Percentiles rank a stretch among this genome's conserved stretches.
These are phyloP conservation scores for Fissipunctia ypsillon DNA, from an alignment of 2,888 invertebrate species.

Conservation along the genomic window DNA sequence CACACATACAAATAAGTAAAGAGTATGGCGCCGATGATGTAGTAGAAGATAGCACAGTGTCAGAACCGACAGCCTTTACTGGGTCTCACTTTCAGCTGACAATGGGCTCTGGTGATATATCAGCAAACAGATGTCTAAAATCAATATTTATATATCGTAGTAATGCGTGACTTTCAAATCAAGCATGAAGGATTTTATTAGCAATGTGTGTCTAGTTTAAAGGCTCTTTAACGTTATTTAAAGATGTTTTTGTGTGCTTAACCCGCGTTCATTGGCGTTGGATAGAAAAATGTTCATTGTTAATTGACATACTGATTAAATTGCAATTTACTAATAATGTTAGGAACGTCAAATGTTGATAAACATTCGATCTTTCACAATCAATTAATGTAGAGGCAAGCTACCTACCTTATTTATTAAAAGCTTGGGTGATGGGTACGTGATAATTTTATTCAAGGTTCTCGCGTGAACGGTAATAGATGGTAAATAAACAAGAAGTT, in stretches of 20 bases:
- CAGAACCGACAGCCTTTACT: slow-evolving; percentile 59
- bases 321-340: slow-evolving; percentile 12
- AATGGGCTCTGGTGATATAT: background rate
- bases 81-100: slow-evolving; percentile 6
- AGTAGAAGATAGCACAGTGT: slow-evolving; percentile 59
- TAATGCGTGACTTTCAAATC: slow-evolving; percentile 61
- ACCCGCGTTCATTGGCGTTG: slow-evolving; percentile 25
- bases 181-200: slow-evolving; percentile 61
- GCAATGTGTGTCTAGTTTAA: slow-evolving; percentile 30
- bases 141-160: slow-evolving; percentile 47
- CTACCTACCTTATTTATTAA: slow-evolving; percentile 65
- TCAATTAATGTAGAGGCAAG: slow-evolving; percentile 37
- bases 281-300: slow-evolving; percentile 2
- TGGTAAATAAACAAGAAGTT: slow-evolving; percentile 53
- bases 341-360: slow-evolving; percentile 29
- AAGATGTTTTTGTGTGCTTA: slow-evolving; percentile 22
- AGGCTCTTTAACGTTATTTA: slow-evolving; percentile 27
- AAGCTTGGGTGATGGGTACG: slow-evolving; percentile 66
- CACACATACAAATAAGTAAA: slow-evolving; percentile 66
- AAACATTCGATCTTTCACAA: slow-evolving; percentile 43
- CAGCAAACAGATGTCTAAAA: slow-evolving; percentile 53
- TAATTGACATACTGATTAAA: slow-evolving; percentile 34
- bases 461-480: slow-evolving; percentile 60
- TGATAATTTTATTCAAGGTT: slow-evolving; percentile 76
- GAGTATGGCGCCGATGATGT: slow-evolving; percentile 74